A percentile compares a stretch with the other conserved stretches of the same genome.
phyloP scores from a whole-genome alignment of 2,888 invertebrate species.

The Campoplex capitator region DNA sequence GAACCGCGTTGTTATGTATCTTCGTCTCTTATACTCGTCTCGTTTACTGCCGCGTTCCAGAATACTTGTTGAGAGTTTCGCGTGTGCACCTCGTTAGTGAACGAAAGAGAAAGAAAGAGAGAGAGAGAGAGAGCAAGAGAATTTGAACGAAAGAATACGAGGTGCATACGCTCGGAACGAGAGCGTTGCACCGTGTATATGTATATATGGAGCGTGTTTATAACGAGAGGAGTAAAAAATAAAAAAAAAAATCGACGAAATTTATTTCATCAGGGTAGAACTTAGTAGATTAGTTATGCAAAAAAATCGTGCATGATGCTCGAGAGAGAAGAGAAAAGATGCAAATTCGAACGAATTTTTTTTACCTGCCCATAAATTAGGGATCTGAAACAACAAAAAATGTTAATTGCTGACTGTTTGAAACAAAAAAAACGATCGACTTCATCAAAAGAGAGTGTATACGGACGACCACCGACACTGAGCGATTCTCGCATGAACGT shows the following conservation, averaged over 20 bases:
- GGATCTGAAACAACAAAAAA: neutral
- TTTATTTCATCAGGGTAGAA: conserved; percentile 64
- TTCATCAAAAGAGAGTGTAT: neutral
- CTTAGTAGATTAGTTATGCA: conserved; percentile 38
- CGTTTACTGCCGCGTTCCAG: conserved; percentile 63
- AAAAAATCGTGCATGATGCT: conserved; percentile 38
- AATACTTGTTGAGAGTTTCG: conserved; percentile 62
- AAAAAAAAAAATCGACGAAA: conserved; percentile 61
- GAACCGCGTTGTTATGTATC: neutral
- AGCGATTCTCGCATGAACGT: neutral
- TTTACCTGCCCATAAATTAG: neutral
- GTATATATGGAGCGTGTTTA: conserved; percentile 57
- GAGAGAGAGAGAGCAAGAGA: neutral
- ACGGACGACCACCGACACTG: neutral
- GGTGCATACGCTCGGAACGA: conserved; percentile 48
- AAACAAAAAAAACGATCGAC: neutral
- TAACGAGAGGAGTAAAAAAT: conserved; percentile 70
- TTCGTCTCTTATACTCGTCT: conserved; percentile 21
- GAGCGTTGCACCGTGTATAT: conserved; percentile 5
- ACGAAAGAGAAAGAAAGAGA: conserved; percentile 10
- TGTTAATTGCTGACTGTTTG: neutral
- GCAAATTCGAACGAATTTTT: conserved; percentile 12
- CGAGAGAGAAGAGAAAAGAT: neutral
- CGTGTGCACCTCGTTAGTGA: conserved; percentile 70
- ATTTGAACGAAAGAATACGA: conserved; percentile 40